Conservation (phyloP, 2,888 invertebrate genomes). For the Hyppa rectilinea region DNA sequence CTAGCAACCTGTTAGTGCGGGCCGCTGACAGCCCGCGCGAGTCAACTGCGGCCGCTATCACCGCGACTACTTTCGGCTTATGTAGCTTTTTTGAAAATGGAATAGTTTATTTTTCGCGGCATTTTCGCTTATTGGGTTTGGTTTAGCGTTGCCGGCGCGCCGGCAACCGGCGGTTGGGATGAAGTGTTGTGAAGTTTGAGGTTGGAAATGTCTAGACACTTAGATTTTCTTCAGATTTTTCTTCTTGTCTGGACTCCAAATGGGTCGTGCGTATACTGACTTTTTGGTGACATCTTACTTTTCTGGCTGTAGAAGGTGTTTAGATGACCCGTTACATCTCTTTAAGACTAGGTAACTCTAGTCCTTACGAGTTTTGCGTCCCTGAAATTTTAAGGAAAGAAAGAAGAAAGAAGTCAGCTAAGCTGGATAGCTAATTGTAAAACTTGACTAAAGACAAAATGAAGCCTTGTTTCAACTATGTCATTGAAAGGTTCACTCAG, state of each 20-base stretch:
- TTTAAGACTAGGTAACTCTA: not conserved
- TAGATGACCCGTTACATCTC: not conserved
- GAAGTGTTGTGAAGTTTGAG: not conserved
- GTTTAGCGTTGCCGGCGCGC: not conserved
- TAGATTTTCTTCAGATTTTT: not conserved
- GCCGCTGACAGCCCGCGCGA: conserved; percentile 72
- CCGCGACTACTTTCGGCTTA: conserved; percentile 72
- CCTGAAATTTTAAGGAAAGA: not conserved
- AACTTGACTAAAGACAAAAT: not conserved
- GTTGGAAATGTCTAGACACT: not conserved
- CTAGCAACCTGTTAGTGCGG: conserved; percentile 87
- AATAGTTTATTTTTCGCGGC: conserved; percentile 16
- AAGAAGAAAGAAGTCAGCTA: not conserved
- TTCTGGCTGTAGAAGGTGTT: not conserved
- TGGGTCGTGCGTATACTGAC: not conserved
- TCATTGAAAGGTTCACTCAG: not conserved
- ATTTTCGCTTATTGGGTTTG: conserved; percentile 14
- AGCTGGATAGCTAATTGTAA: not conserved
- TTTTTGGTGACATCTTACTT: not conserved
- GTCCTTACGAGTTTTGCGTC: not conserved
- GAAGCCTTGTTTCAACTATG: not conserved
- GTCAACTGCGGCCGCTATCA: conserved; percentile 73
- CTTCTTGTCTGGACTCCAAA: not conserved
- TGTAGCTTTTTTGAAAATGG: conserved; percentile 44
- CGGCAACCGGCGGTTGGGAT: no score